These are phyloP conservation scores for Notothenia coriiceps DNA, from an alignment of 2,113 vertebrate genomes.

Conservation along the genomic window DNA sequence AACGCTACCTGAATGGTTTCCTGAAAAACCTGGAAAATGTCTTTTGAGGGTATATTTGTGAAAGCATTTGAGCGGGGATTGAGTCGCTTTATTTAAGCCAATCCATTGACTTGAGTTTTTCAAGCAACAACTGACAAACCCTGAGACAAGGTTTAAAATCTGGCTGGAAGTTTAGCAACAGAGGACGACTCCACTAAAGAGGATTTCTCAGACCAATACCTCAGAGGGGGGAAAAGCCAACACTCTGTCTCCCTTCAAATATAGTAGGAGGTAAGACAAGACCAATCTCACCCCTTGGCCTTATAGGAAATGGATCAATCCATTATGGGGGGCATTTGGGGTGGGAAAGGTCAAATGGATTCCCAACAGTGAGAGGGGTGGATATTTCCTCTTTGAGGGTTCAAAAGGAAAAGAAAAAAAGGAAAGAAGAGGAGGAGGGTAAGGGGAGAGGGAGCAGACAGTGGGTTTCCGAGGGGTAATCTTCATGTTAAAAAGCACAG, in stretches of 20 bases:
- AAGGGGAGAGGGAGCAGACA: conserved; percentile 1
- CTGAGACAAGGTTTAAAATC: conserved; percentile 7
- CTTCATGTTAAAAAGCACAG: conserved; percentile 68
- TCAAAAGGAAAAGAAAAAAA: conserved; percentile 14
- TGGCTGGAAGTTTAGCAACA: conserved; percentile 18
- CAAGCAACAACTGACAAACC: not conserved
- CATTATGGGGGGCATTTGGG: not conserved
- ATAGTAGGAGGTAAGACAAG: conserved; percentile 23
- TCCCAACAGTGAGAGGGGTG: conserved; percentile 21
- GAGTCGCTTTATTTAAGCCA: not conserved
- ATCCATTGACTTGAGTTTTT: too few relatives aligned
- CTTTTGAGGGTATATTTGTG: not conserved
- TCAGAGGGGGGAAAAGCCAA: conserved; percentile 35
- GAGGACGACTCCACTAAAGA: conserved; percentile 24
- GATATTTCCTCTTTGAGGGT: conserved; percentile 3
- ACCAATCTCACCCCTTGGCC: conserved; percentile 26
- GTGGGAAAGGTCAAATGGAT: conserved; percentile 49
- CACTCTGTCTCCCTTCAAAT: conserved; percentile 17
- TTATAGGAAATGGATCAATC: conserved; percentile 56
- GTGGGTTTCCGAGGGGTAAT: conserved; percentile 60
- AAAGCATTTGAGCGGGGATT: not conserved
- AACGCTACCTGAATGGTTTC: conserved; percentile 3
- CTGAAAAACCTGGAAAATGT: conserved; percentile 2
- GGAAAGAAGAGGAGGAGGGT: not conserved
- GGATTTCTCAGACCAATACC: conserved; percentile 50